Percentiles rank a stretch among this genome's conserved stretches.
These are phyloP conservation scores for Globodera rostochiensis DNA, from an alignment of 1,140 invertebrate genomes.

Conservation along the genomic window DNA sequence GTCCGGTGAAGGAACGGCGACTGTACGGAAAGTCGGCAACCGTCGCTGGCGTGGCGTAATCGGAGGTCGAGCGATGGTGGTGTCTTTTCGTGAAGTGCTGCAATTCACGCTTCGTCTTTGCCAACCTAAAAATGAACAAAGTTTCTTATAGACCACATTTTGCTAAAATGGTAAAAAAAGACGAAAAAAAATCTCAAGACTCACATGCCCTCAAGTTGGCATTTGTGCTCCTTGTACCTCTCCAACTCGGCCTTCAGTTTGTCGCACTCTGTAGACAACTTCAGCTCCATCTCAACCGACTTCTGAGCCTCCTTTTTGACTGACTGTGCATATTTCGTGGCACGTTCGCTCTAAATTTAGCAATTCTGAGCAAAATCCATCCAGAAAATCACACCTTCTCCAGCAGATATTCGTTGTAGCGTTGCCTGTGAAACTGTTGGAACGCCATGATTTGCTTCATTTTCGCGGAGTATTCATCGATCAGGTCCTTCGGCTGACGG, in stretches of 20 bases:
- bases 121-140: background rate
- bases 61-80: background rate
- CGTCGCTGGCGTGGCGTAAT: background rate
- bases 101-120: background rate
- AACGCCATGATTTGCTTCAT: background rate
- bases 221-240: background rate
- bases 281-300: too few species aligned
- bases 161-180: too few species aligned
- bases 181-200: background rate
- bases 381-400: background rate
- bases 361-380: too few species aligned
- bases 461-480: background rate
- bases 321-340: background rate
- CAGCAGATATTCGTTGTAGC: constrained; percentile 7
- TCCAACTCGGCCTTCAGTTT: background rate
- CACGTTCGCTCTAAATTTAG: background rate
- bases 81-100: background rate
- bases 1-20: background rate
- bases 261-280: background rate
- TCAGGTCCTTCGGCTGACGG: constrained; percentile 7
- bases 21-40: too few species aligned
- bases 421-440: constrained; percentile 7
- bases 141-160: background rate
- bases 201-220: background rate
- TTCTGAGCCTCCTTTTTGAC: background rate